Evolutionary conservation across 1,140 invertebrate species (phyloP).

Genomic region (Camponotus pennsylvanicus): DNA sequence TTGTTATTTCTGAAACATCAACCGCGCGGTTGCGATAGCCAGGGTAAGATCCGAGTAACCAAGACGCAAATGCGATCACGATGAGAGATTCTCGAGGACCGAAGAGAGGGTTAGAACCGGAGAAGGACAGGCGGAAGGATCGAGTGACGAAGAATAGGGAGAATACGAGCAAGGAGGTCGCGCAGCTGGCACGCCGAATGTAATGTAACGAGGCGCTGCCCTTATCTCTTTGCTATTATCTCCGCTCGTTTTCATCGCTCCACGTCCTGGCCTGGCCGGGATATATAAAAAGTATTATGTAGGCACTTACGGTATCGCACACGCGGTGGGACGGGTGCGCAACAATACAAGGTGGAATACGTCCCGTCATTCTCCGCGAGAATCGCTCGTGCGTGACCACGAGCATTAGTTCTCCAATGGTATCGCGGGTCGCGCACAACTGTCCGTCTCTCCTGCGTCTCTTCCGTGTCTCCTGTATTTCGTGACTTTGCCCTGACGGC

Average conservation of each 20-base stretch:
- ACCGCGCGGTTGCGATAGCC: conserved; percentile 27
- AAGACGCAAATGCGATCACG: conserved; percentile 59
- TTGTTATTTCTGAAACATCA: conserved; percentile 49
- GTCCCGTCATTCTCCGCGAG: conserved; percentile 76
- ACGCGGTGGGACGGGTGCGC: conserved; percentile 68
- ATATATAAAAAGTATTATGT: conserved; percentile 77
- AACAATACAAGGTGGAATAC: conserved; percentile 81
- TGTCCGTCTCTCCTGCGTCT: conserved; percentile 70
- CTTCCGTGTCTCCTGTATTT: conserved; percentile 49
- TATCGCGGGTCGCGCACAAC: conserved; percentile 76
- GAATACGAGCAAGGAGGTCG: conserved; percentile 62
- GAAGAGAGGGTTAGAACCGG: conserved; percentile 5
- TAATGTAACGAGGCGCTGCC: conserved; percentile 75
- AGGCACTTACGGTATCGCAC: conserved; percentile 56
- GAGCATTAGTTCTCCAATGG: conserved; percentile 67
- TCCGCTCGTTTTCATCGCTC: conserved; percentile 72
- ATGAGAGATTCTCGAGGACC: conserved; percentile 50
- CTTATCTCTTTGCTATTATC: conserved; percentile 82
- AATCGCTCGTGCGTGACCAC: conserved; percentile 78
- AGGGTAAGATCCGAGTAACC: conserved; percentile 46
- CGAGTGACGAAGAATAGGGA: conserved; percentile 28
- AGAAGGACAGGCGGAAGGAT: conserved; percentile 37
- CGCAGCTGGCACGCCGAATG: conserved; percentile 74
- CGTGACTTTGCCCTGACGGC: conserved; percentile 51
- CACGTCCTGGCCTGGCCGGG: conserved; percentile 64